Evolutionary conservation across 1,140 invertebrate species (phyloP), one percentile per base, ranked within the genome.

Genomic region (Zaprionus vittiger): DNA sequence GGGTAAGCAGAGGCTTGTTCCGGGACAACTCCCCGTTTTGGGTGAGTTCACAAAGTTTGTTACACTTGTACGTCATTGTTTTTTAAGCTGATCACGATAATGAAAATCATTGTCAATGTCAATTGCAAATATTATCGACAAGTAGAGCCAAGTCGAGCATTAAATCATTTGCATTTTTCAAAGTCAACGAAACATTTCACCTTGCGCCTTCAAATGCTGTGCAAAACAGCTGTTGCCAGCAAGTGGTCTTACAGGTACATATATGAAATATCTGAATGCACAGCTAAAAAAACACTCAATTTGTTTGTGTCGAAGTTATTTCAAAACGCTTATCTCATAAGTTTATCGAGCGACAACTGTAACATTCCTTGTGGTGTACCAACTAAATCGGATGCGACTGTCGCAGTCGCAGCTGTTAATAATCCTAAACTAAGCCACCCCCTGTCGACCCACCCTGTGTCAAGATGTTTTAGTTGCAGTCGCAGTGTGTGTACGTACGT

Each of bases 381-480:
- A 20, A 59, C 57, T 31, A 20, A 70, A 59, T 65, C 34, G 52
- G 55, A 54, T 28, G 38, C 28, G 2, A 49, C 61, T 71, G 68
- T 55, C 15, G 41, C 47, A 41, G 66, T 26, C 56, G 38, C 73
- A 76, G 68, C 68, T 76, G 73, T 72, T 76, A 65, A 65, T 76
- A 61, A 65, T 60, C 28, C 69, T 47, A 63, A 59, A 31, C 54
- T 59, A 38, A 59, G 60, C 17, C 52, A 54, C 44, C 56, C 57
- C 38, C 66, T 37, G 57, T 20, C 38, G 1, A 2, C 24, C 24
- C 28, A 7, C 28, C 37, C 5, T 31, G 12, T 22, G 44, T 20
- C n/a, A 15, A 22, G 62, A 17, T 54, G n/a, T 22, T 20, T 22
- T 56, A 59, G n/a, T 59, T 9, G 22, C 56, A 26, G 31, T 59